Percentiles rank a stretch among this genome's conserved stretches.
Evolutionary conservation across 1,140 invertebrate species (phyloP).

Genomic region (Hylaeus volcanicus): DNA sequence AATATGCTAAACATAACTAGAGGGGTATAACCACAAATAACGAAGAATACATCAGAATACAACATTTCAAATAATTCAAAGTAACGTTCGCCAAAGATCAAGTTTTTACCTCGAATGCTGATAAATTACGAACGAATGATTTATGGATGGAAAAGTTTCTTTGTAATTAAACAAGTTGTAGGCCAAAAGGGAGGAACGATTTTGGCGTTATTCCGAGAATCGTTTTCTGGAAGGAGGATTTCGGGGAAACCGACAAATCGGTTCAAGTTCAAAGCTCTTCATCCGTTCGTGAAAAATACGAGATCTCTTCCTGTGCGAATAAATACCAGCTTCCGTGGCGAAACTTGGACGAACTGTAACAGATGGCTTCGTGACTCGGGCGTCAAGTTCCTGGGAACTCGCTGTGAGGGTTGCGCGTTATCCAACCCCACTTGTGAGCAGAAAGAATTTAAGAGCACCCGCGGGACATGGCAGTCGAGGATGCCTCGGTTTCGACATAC

Average conservation of each 20-base stretch:
- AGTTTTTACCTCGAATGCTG: too few relatives aligned
- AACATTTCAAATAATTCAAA: too few relatives aligned
- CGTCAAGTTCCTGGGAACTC: slow-evolving; percentile 52
- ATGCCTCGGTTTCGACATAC: slow-evolving; percentile 11
- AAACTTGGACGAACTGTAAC: slow-evolving; percentile 59
- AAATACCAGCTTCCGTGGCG: slow-evolving; percentile 47
- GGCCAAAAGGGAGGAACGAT: background rate
- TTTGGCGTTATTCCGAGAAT: background rate
- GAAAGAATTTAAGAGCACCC: slow-evolving; percentile 59
- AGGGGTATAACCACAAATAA: too few relatives aligned
- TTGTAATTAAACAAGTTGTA: background rate
- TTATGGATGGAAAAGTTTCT: background rate
- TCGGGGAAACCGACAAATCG: background rate
- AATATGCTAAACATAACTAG: too few relatives aligned
- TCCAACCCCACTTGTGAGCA: slow-evolving; percentile 20
- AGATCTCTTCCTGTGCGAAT: slow-evolving; percentile 35
- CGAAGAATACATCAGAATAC: too few relatives aligned
- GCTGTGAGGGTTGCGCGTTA: slow-evolving; percentile 33
- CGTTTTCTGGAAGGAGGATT: background rate
- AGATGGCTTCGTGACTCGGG: slow-evolving; percentile 63
- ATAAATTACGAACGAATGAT: too few relatives aligned
- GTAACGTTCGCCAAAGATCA: too few relatives aligned
- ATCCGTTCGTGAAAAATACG: slow-evolving; percentile 30
- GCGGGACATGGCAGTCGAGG: background rate
- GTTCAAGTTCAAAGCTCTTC: slow-evolving; percentile 4